Evolutionary conservation across 2,113 vertebrate species (phyloP).

Genomic region (Benitochromis conjunctus): DNA sequence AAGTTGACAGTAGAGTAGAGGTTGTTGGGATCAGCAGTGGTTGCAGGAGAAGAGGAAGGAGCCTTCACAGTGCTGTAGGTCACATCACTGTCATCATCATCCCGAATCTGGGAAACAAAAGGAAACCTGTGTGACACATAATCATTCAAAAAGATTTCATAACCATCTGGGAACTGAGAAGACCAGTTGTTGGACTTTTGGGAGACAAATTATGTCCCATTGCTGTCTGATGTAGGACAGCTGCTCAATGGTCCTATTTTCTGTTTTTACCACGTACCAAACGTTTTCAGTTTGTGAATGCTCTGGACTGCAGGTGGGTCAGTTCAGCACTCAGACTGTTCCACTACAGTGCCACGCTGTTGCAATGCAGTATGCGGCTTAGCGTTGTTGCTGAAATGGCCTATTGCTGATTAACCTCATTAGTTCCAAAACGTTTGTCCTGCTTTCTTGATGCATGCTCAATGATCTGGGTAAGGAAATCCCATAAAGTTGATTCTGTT

Average conservation of each 20-base stretch:
- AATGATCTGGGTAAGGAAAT: too few relatives aligned
- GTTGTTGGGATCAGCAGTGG: not conserved
- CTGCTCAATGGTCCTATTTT: too few relatives aligned
- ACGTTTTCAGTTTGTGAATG: too few relatives aligned
- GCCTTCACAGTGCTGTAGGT: not conserved
- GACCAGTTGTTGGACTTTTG: not conserved
- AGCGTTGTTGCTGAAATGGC: not conserved
- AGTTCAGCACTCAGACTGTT: not conserved
- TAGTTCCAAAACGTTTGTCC: too few relatives aligned
- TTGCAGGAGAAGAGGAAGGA: not conserved
- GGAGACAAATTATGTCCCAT: not conserved
- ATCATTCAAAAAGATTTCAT: not conserved
- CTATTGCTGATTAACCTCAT: too few relatives aligned
- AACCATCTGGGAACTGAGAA: not conserved
- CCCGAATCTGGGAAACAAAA: not conserved
- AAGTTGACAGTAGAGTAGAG: not conserved
- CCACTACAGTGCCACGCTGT: rapidly evolving
- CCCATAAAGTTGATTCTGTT: not conserved
- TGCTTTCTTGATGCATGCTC: too few relatives aligned
- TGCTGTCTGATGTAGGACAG: too few relatives aligned
- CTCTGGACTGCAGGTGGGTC: too few relatives aligned
- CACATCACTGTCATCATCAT: not conserved
- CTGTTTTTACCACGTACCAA: too few relatives aligned
- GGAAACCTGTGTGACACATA: not conserved
- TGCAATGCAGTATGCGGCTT: not conserved